phyloP scores from a whole-genome alignment of 30 jellyfish, hydroid and myxozoan species.

The Aurelia coerulea region DNA sequence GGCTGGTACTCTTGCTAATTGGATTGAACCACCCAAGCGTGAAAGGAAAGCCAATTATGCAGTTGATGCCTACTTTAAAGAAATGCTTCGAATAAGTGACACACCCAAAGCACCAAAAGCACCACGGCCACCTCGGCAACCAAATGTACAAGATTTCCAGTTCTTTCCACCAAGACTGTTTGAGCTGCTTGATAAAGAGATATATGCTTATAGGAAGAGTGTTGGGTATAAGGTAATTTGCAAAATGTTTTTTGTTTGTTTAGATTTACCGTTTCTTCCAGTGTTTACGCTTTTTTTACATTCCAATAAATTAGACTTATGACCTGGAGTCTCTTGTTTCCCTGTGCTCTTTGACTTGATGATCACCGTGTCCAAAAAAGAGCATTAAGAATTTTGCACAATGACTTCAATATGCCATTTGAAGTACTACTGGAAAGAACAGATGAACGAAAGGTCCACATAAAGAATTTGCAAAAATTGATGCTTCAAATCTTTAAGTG shows the following conservation, averaged over 20 bases:
- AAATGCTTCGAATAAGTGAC: slow-evolving; percentile 91
- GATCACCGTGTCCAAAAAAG: too few species aligned
- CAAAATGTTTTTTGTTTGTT: neutral
- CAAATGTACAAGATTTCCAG: slow-evolving; percentile 98
- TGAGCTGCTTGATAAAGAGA: slow-evolving; percentile 94
- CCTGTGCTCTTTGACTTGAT: too few species aligned
- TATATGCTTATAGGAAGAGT: slow-evolving; percentile 87
- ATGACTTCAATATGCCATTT: too few species aligned
- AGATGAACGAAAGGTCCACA: too few species aligned
- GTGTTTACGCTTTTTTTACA: too few species aligned
- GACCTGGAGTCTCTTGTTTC: too few species aligned
- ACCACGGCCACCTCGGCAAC: slow-evolving; percentile 99
- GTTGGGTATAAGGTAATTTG: slow-evolving; percentile 88
- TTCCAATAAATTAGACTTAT: too few species aligned
- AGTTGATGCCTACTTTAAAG: slow-evolving; percentile 96
- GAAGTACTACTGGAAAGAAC: too few species aligned
- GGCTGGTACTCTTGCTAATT: slow-evolving; percentile 75
- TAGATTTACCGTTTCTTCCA: too few species aligned
- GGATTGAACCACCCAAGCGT: slow-evolving; percentile 99
- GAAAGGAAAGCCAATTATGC: slow-evolving; percentile 99
- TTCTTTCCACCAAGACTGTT: slow-evolving; percentile 98
- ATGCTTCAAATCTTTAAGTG: too few species aligned
- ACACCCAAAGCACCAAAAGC: slow-evolving; percentile 96
- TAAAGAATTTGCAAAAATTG: too few species aligned
- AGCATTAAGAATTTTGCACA: too few species aligned